Base-by-base conservation (phyloP, 2,888 invertebrate genomes). In the Trichopria drosophilae region DNA sequence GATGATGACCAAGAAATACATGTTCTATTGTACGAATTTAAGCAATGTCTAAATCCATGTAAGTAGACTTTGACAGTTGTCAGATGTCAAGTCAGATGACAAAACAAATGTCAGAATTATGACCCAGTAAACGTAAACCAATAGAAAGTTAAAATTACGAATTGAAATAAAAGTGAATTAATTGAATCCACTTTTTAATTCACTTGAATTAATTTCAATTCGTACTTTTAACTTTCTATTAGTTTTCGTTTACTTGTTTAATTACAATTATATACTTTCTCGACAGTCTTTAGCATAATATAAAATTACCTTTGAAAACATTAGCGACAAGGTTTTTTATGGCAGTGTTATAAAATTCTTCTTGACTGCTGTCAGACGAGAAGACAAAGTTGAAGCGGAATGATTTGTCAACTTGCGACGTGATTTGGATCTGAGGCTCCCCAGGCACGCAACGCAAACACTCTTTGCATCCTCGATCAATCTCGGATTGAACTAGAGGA, bases 351-450 rank as follows among this genome's bases (percentile, higher is more conserved):
- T 93, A 94, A 31, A 94, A 83, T 28, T 83, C 78, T 36, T 82
- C 80, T 64, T 94, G 93, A 0, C 78, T 79, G 2, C 85, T 80
- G n/a, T 81, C 80, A 39, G 84, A 81, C 18, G 84, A 80, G 64
- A 91, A 91, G 0, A 91, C 91, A 79, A 86, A 83, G 73, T 94
- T 93, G 66, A 84, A 94, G 0, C 91, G 89, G 61, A 91, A 94
- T 0, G 85, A 80, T 56, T 88, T 83, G 37, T 86, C 85, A 1
- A 77, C 73, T n/a, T n/a, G n/a, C 7, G 80, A 78, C 41, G 82
- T 80, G 1, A 93, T 81, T 43, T 84, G 79, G 2, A 92, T 82
- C 74, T 92, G 92, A 0, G 84, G 82, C 48, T 82, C 78, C 1
- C 81, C 82, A 0, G 81, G 68, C 2, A 85, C 79, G 2, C 85